phyloP scores from a whole-genome alignment of 1,140 invertebrate genomes.

The Zelostemma sp. region DNA sequence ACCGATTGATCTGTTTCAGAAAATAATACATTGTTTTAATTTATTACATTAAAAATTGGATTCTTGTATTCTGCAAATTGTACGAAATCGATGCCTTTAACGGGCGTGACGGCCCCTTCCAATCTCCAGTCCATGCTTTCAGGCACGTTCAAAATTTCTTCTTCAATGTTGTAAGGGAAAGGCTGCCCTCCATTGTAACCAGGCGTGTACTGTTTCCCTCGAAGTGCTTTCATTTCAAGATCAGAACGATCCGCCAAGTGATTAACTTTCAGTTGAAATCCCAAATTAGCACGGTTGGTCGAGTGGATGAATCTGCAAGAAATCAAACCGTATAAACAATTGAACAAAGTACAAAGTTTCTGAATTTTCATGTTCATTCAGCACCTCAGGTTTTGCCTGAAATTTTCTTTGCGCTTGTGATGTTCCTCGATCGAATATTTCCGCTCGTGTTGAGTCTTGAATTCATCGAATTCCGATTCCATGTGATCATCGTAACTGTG shows the following conservation, averaged over 20 bases:
- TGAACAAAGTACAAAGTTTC: too few species aligned
- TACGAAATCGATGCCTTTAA: too few species aligned
- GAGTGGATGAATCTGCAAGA: conserved; percentile 85
- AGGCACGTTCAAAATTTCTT: conserved; percentile 73
- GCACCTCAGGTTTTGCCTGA: conserved; percentile 90
- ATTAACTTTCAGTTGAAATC: conserved; percentile 85
- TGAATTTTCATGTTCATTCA: too few species aligned
- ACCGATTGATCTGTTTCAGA: conserved; percentile 86
- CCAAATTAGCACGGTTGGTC: conserved; percentile 82
- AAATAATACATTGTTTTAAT: conserved; percentile 19
- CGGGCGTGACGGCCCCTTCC: conserved; percentile 92
- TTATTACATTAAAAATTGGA: conserved; percentile 63
- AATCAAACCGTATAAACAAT: too few species aligned
- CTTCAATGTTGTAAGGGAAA: conserved; percentile 78
- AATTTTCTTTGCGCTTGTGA: conserved; percentile 80
- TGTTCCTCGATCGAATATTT: conserved; percentile 80
- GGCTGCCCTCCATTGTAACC: conserved; percentile 81
- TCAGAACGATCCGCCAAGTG: conserved; percentile 89
- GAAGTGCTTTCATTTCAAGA: conserved; percentile 82
- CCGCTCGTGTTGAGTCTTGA: conserved; percentile 81
- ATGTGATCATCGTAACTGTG: conserved; percentile 81
- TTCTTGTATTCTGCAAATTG: too few species aligned
- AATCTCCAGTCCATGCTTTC: conserved; percentile 90
- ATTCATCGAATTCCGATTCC: conserved; percentile 82
- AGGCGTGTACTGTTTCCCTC: conserved; percentile 79